These are phyloP conservation scores for Xerus rutilus DNA, from an alignment of 2,797 vertebrate genomes.

Conservation along the genomic window DNA sequence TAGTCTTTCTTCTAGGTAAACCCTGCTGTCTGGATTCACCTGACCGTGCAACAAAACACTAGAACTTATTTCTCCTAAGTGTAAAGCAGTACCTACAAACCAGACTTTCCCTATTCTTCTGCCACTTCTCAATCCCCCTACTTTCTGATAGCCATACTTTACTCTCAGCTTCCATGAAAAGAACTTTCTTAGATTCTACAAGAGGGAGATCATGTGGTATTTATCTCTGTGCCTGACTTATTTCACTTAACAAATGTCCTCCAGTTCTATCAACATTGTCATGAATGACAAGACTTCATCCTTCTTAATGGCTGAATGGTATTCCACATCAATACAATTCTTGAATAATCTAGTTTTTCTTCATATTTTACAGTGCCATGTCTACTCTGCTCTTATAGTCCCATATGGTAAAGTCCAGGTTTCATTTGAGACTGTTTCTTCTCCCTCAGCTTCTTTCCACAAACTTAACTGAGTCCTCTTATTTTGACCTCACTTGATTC, in stretches of 20 bases:
- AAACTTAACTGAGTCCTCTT: neutral
- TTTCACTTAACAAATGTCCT: neutral
- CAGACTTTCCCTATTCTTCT: neutral
- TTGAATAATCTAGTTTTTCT: neutral
- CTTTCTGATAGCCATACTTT: neutral
- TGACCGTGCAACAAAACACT: neutral
- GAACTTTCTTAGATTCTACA: neutral
- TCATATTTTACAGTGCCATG: neutral
- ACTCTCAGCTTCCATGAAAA: neutral
- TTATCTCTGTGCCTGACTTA: neutral
- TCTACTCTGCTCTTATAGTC: neutral
- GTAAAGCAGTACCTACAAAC: neutral
- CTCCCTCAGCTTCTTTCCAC: neutral
- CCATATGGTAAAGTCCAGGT: neutral
- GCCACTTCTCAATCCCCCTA: neutral
- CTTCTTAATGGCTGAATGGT: neutral
- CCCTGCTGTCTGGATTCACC: neutral
- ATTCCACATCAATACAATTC: neutral
- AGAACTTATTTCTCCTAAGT: neutral
- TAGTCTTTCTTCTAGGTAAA: too few relatives aligned
- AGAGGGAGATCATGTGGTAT: neutral
- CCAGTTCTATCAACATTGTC: neutral
- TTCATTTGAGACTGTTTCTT: neutral
- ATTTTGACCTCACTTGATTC: neutral
- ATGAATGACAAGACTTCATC: neutral